phyloP scores from a whole-genome alignment of 2,888 invertebrate genomes.

The Dicranocentrus wangi region DNA sequence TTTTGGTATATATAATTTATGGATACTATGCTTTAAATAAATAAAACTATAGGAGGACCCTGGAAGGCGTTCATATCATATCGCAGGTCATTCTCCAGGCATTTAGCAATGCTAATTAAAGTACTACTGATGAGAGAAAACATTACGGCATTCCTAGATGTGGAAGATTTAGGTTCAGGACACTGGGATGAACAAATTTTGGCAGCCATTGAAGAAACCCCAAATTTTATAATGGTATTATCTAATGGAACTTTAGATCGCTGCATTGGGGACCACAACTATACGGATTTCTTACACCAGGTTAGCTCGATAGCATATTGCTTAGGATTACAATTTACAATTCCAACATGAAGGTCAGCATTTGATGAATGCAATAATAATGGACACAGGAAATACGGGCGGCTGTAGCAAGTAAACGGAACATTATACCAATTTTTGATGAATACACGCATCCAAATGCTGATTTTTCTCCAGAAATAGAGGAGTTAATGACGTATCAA shows the following conservation, averaged over 20 bases:
- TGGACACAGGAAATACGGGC: constrained; percentile 47
- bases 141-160: constrained; percentile 55
- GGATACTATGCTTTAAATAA: too few relatives aligned
- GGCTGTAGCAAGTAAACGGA: constrained; percentile 23
- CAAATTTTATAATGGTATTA: constrained; percentile 60
- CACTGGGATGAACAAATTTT: constrained; percentile 54
- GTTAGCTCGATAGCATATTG: constrained; percentile 22
- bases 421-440: constrained; percentile 64
- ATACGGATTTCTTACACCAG: constrained; percentile 58
- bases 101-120: constrained; percentile 57
- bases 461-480: constrained; percentile 55
- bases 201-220: constrained; percentile 17
- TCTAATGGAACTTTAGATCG: constrained; percentile 61
- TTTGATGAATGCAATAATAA: neutral
- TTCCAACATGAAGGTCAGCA: neutral
- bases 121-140: constrained; percentile 42
- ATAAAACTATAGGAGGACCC: too few relatives aligned
- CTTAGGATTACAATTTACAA: neutral
- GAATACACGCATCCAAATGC: constrained; percentile 55
- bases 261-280: constrained; percentile 54
- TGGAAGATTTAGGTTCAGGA: constrained; percentile 58
- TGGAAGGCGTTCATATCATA: constrained; percentile 57
- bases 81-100: constrained; percentile 39
- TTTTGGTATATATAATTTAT: too few relatives aligned
- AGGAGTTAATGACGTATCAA: constrained; percentile 45